Conservation (phyloP, 2,888 invertebrate species). For the Masnerella sp. region DNA sequence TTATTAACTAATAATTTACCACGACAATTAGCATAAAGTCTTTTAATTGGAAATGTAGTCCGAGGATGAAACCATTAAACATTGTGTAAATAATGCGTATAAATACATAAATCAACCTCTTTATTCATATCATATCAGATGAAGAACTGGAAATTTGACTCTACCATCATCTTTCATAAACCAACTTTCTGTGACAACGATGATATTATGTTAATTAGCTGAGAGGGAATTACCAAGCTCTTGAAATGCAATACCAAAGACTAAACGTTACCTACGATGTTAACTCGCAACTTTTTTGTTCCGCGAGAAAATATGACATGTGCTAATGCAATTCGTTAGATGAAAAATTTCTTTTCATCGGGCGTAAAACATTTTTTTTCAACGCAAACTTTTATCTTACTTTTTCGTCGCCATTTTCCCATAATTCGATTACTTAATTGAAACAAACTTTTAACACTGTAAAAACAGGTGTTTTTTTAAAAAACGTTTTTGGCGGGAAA, state of each 20-base stretch:
- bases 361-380: no score
- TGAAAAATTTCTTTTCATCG: conserved; percentile 20
- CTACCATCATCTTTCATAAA: conserved; percentile 54
- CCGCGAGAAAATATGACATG: conserved; percentile 28
- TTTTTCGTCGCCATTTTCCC: no score
- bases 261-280: conserved; percentile 27
- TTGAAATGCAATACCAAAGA: conserved; percentile 50
- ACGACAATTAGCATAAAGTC: conserved; percentile 10
- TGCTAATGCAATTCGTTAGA: conserved; percentile 21
- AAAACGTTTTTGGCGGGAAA: no score
- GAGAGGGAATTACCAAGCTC: conserved; percentile 42
- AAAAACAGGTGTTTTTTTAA: no score
- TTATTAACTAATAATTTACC: conserved; percentile 18
- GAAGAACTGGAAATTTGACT: conserved; percentile 57
- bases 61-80: conserved; percentile 29
- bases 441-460: no score
- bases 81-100: conserved; percentile 28
- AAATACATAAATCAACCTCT: conserved; percentile 56
- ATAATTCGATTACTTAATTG: no score
- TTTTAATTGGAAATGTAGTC: conserved; percentile 28
- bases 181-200: conserved; percentile 55
- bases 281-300: conserved; percentile 34
- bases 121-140: conserved; percentile 49
- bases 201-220: conserved; percentile 55
- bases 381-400: no score